phyloP scores from a whole-genome alignment of 2,888 invertebrate species.

The Pediacus dermestoides region DNA sequence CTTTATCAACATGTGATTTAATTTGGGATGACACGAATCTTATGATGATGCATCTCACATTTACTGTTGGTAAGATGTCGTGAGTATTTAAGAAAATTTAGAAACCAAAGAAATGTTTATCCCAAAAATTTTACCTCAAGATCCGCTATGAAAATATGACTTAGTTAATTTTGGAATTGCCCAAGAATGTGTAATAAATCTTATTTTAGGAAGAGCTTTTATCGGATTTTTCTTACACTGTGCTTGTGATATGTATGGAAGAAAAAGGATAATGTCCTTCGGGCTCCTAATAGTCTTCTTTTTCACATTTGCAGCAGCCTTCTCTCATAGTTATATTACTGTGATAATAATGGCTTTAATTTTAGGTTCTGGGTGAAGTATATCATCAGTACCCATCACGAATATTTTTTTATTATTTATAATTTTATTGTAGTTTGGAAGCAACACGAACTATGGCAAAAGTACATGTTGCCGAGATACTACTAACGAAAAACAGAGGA shows the following conservation, averaged over 20 bases:
- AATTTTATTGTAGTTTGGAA: slow-evolving; percentile 38
- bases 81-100: too few species aligned
- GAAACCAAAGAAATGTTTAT: too few species aligned
- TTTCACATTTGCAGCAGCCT: slow-evolving; percentile 43
- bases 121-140: too few species aligned
- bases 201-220: slow-evolving; percentile 42
- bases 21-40: slow-evolving; percentile 21
- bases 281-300: slow-evolving; percentile 45
- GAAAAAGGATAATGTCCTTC: slow-evolving; percentile 43
- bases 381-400: too few species aligned
- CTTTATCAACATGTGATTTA: slow-evolving; percentile 39
- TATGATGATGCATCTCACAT: neutral
- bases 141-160: too few species aligned
- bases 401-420: slow-evolving; percentile 12
- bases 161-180: neutral
- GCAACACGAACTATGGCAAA: slow-evolving; percentile 41
- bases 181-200: neutral
- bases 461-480: slow-evolving; percentile 48
- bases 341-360: slow-evolving; percentile 45
- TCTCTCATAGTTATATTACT: slow-evolving; percentile 42
- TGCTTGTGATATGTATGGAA: slow-evolving; percentile 46
- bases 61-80: slow-evolving; percentile 5
- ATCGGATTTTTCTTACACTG: slow-evolving; percentile 43
- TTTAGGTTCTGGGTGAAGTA: slow-evolving; percentile 48
- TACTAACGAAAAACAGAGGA: slow-evolving; percentile 46